Evolutionary conservation across 2,797 vertebrate genomes (phyloP).

Genomic region (Monodelphis domestica): DNA sequence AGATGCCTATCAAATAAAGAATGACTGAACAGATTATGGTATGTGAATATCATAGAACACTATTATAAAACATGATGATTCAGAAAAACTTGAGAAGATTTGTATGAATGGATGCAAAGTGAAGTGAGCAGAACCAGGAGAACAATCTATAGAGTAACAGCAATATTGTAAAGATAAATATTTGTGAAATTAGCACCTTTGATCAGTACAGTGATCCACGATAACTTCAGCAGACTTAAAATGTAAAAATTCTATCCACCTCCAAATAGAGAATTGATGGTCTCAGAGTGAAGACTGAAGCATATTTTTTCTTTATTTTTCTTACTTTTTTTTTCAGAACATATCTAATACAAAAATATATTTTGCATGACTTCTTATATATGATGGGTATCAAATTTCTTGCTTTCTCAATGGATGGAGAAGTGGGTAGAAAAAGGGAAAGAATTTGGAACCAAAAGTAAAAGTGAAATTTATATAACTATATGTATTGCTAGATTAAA

Average conservation of each 20-base stretch:
- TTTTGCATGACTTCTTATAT: background rate
- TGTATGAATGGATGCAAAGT: background rate
- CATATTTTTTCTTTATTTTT: background rate
- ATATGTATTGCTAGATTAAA: background rate
- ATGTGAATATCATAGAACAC: background rate
- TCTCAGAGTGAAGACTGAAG: background rate
- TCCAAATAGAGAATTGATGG: background rate
- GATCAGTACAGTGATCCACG: background rate
- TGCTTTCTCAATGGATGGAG: background rate
- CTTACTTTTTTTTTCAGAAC: background rate
- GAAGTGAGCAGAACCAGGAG: background rate
- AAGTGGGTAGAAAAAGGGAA: background rate
- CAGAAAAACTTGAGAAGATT: background rate
- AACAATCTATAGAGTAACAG: background rate
- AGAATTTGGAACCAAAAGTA: background rate
- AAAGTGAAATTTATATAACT: background rate
- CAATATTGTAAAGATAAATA: background rate
- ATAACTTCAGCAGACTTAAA: background rate
- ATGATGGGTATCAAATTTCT: background rate
- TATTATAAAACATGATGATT: background rate
- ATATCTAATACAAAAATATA: background rate
- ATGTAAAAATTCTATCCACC: background rate
- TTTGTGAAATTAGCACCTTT: background rate
- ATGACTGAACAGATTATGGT: background rate
- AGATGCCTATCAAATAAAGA: background rate